Base-by-base conservation (phyloP, 2,797 vertebrate species). In the Gadopsis bispinosus region DNA sequence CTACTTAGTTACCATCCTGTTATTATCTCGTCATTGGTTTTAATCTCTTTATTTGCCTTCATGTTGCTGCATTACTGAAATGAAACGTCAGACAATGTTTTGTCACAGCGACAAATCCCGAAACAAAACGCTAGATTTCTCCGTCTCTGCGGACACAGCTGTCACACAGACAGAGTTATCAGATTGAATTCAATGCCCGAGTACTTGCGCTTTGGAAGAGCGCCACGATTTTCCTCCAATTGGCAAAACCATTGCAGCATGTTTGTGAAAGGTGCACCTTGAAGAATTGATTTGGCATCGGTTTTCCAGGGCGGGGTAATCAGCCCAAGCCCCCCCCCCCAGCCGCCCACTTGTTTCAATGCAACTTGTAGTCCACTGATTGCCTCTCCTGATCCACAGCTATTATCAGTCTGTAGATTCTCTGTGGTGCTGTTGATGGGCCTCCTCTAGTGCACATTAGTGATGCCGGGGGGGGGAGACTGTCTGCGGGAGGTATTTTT, bases 341-440 rank as follows among this genome's bases (percentile, higher is more conserved):
- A 1, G 26, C 26, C 66, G 87, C 86, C 29, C 63, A 22, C 87
- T 83, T 68, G 79, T 89, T 85, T 88, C 84, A 60, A 79, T 78
- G 70, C 88, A 85, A 85, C 90, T 77, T 85, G 92, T 33, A 55
- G 85, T 83, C 80, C 66, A 48, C 86, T 92, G 91, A 92, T 92
- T 92, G 88, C 84, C 85, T 70, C 79, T 88, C 80, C 86, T 83
- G 78, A 85, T 61, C 81, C 41, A 58, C 80, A 69, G 84, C 63
- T 86, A 87, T 90, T 88, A 88, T 75, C 81, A 74, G 59, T 67
- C 77, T 53, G 75, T 17, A 22, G 60, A 55, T 37, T 77, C 59
- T 85, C 66, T 69, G 58, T 65, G 79, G 53, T 35, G 62, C 70
- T 56, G 59, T 35, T 79, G 81, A 86, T 81, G 73, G 73, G 81